Evolutionary conservation across 1,140 invertebrate genomes (phyloP).

Genomic region (Drosophila truncata): DNA sequence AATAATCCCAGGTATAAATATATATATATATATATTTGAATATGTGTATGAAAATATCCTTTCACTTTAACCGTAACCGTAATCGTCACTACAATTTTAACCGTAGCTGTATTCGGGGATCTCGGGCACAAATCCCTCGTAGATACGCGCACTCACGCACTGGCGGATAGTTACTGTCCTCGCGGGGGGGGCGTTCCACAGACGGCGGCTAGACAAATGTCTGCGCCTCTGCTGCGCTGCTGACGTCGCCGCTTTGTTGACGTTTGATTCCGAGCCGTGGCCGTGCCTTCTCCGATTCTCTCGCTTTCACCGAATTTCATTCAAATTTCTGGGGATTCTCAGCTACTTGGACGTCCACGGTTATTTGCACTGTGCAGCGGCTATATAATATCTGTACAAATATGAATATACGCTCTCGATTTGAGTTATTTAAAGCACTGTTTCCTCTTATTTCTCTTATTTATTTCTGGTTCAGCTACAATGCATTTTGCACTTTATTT

Average conservation of each 20-base stretch:
- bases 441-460: constrained; percentile 32
- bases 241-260: constrained; percentile 35
- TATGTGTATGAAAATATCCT: constrained; percentile 20
- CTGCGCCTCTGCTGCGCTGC: constrained; percentile 13
- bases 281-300: constrained; percentile 11
- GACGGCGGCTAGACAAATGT: constrained; percentile 36
- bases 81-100: constrained; percentile 1
- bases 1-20: constrained; percentile 6
- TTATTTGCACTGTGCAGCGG: constrained; percentile 40
- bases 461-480: constrained; percentile 66
- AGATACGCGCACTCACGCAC: constrained; percentile 19
- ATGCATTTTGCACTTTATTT: constrained; percentile 77
- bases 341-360: constrained; percentile 13
- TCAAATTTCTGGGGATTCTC: constrained; percentile 50
- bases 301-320: constrained; percentile 46
- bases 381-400: constrained; percentile 56
- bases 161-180: constrained; percentile 2
- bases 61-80: constrained; percentile 11
- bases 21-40: not conserved
- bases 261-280: constrained; percentile 19
- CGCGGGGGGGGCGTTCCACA: constrained; percentile 13
- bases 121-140: constrained; percentile 21
- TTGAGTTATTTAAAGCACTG: constrained; percentile 41
- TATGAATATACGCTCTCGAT: constrained; percentile 49
- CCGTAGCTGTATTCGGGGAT: not conserved